Evolutionary conservation across 2,113 vertebrate species (phyloP).

Genomic region (Pristiophorus japonicus): DNA sequence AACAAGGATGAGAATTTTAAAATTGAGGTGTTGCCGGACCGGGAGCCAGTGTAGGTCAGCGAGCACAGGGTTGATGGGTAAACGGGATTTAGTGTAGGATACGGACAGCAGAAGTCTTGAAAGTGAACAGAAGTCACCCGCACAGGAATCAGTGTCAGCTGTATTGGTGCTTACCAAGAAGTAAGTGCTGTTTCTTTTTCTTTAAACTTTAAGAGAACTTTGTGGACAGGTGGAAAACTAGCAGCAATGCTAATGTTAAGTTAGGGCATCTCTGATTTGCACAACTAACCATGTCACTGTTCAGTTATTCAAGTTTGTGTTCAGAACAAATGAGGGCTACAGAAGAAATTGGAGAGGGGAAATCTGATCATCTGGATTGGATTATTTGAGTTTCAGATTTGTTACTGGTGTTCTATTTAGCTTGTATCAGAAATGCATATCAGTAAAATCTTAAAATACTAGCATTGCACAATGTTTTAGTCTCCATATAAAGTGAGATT

Average conservation of each 20-base stretch:
- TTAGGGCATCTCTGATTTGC: neutral
- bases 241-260: neutral
- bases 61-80: neutral
- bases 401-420: neutral
- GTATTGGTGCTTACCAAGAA: neutral
- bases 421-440: neutral
- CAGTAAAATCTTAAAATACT: neutral
- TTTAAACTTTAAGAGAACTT: neutral
- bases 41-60: neutral
- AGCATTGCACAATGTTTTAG: too few species aligned
- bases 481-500: too few species aligned
- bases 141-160: too few species aligned
- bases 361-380: neutral
- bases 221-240: neutral
- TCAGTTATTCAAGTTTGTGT: neutral
- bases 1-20: neutral
- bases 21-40: neutral
- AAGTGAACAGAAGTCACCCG: neutral
- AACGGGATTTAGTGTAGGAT: neutral
- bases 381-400: neutral
- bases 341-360: neutral
- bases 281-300: neutral
- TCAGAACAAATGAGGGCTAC: neutral
- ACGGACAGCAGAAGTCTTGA: neutral
- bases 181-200: neutral